Evolutionary conservation across 2,888 invertebrate species (phyloP), one percentile per base, ranked within the genome.

Genomic region (Cerastis leucographa): DNA sequence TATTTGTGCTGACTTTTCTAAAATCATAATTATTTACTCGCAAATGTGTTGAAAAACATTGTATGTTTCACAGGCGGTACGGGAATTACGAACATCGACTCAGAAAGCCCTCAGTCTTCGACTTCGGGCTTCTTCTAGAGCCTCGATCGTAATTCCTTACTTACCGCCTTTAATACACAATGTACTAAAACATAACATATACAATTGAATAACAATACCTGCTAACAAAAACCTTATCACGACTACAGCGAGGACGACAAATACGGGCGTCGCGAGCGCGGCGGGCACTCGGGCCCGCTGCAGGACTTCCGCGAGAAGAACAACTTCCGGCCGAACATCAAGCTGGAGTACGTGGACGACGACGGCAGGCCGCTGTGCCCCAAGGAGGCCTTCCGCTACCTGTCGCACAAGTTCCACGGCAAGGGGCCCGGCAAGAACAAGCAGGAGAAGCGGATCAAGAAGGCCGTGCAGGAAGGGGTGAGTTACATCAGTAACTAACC

Each of bases 341-440:
- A 99, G 95, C 96, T 99, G 89, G 99, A 99, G 93, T 99, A 99
- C 94, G 99, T 99, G 85, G 99, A 99, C 95, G 99, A 99, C 92
- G 98, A 98, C 91, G 99, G 99, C 0, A 98, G 99, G 75, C 97
- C 98, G 88, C 97, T 99, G 80, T 98, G 98, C 90, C 98, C 98
- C 76, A 99, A 99, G 95, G 99, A 99, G 97, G 99, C 99, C 68
- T 99, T 99, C 96, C 97, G 99, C 86, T 99, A 99, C 97, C 97
- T 99, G 74, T 99, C 99, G 42, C 99, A 99, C 95, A 99, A 99
- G 96, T 99, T 99, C 97, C 99, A 99, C 96, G 99, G 99, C 72
- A 99, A 99, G 97, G 99, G 99, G 3, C 99, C 99, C 35, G 99
- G 99, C 74, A 99, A 99, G 95, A 99, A 99, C 97, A 99, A 99